Conservation (phyloP, 2,888 invertebrate genomes). For the Rhingia campestris region DNA sequence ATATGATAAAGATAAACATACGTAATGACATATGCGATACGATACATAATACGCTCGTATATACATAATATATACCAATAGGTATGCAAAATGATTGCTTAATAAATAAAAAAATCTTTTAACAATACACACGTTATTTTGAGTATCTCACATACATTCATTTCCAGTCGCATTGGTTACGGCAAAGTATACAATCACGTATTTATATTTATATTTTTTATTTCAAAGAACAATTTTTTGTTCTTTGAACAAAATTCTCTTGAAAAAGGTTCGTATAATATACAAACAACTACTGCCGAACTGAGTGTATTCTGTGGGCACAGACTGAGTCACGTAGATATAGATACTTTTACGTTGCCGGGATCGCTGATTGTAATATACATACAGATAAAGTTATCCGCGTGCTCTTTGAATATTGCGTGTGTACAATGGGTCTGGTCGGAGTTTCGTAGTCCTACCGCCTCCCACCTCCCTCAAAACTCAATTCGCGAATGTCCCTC, state of each 20-base stretch:
- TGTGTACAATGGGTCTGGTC: constrained; percentile 47
- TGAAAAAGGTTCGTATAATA: constrained; percentile 60
- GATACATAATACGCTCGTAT: constrained; percentile 38
- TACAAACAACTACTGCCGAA: constrained; percentile 50
- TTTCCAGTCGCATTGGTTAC: background rate
- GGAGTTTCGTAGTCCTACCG: constrained; percentile 8
- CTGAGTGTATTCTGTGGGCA: constrained; percentile 55
- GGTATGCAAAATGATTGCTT: constrained; percentile 67
- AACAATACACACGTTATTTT: constrained; percentile 63
- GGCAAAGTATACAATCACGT: background rate
- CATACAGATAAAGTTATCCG: constrained; percentile 31
- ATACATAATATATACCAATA: background rate
- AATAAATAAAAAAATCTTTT: constrained; percentile 59
- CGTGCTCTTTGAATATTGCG: constrained; percentile 46
- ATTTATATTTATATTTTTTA: constrained; percentile 8
- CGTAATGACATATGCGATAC: constrained; percentile 46
- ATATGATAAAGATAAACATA: constrained; percentile 59
- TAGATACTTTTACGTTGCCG: constrained; percentile 62
- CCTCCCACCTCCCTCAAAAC: constrained; percentile 15
- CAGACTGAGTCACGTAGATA: constrained; percentile 67
- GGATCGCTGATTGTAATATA: constrained; percentile 63
- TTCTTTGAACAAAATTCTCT: constrained; percentile 67
- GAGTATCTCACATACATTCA: constrained; percentile 26
- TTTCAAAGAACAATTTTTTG: constrained; percentile 57
- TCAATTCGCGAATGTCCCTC: constrained; percentile 21